Conservation (phyloP, 2,113 vertebrate genomes). For the Muntiacus reevesi region DNA sequence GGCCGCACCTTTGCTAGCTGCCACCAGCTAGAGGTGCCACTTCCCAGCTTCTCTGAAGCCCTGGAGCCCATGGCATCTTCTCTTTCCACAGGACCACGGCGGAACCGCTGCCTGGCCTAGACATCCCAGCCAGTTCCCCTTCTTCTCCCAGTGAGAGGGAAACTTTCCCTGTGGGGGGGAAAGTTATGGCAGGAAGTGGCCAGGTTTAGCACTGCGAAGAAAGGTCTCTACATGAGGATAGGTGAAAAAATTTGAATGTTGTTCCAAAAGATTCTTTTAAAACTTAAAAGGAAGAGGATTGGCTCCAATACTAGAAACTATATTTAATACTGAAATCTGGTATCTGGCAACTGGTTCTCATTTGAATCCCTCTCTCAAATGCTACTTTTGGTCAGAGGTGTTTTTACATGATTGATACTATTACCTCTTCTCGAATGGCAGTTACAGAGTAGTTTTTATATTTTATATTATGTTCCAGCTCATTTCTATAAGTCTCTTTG, state of each 20-base stretch:
- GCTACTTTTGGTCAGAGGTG: not conserved
- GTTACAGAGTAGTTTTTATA: not conserved
- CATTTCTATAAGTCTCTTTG: not conserved
- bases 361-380: not conserved
- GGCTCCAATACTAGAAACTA: not conserved
- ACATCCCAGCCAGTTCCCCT: not conserved
- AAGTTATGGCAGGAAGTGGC: not conserved
- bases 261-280: not conserved
- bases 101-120: not conserved
- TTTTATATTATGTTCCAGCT: not conserved
- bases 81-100: not conserved
- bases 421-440: not conserved
- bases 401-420: not conserved
- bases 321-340: not conserved
- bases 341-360: not conserved
- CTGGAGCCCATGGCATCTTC: not conserved
- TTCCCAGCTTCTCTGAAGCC: not conserved
- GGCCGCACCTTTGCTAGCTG: not conserved
- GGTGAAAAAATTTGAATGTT: not conserved
- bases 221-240: not conserved
- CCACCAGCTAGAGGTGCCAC: not conserved
- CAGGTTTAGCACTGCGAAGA: not conserved
- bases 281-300: not conserved
- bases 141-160: not conserved
- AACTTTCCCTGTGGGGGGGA: not conserved